Evolutionary conservation across 2,888 invertebrate species (phyloP).

Genomic region (Cyaniris semiargus): DNA sequence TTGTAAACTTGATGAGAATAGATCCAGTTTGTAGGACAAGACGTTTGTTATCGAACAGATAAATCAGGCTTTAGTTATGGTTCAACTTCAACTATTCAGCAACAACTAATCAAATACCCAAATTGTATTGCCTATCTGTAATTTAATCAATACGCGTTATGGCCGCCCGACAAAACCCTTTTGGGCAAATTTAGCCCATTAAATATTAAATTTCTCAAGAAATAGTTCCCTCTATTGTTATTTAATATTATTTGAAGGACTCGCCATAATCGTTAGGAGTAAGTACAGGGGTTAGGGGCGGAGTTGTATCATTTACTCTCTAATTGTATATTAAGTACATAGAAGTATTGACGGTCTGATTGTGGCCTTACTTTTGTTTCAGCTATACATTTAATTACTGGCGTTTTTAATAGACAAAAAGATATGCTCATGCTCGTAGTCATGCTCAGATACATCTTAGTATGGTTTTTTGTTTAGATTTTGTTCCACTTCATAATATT

Average conservation of each 20-base stretch:
- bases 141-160: constrained; percentile 26
- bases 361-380: no score
- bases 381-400: no score
- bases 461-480: no score
- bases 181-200: constrained; percentile 14
- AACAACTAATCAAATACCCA: constrained; percentile 28
- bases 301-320: neutral
- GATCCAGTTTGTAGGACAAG: neutral
- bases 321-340: neutral
- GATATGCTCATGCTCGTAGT: no score
- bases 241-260: neutral
- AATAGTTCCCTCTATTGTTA: constrained; percentile 13
- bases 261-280: neutral
- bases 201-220: neutral
- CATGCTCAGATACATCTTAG: no score
- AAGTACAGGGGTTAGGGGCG: neutral
- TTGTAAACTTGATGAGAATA: neutral
- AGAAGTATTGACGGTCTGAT: no score
- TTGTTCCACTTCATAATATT: no score
- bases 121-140: constrained; percentile 27
- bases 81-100: constrained; percentile 26
- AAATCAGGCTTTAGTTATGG: neutral
- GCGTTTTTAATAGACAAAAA: no score
- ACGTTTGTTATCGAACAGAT: constrained; percentile 9
- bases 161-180: neutral